These are phyloP conservation scores for Heliconius ismenius DNA, from an alignment of 2,888 invertebrate species.

Conservation along the genomic window DNA sequence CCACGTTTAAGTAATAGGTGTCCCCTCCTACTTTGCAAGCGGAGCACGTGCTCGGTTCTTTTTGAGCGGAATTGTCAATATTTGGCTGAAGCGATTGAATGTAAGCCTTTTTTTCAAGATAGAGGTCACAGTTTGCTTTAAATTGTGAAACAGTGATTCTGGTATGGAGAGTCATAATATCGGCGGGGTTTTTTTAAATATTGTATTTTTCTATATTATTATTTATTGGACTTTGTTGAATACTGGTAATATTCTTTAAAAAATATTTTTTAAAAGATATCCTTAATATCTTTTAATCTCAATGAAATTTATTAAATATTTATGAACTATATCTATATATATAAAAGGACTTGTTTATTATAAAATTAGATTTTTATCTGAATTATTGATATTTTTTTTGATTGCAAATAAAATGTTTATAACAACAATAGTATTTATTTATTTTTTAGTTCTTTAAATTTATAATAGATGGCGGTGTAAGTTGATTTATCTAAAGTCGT, in stretches of 20 bases:
- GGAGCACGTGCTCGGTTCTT: constrained; percentile 77
- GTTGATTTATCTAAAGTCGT: background rate
- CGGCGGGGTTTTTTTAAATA: constrained; percentile 6
- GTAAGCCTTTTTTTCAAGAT: constrained; percentile 68
- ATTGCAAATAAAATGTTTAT: too few relatives aligned
- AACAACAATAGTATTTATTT: too few relatives aligned
- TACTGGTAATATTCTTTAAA: background rate
- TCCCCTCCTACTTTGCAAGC: constrained; percentile 59
- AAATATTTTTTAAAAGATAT: background rate
- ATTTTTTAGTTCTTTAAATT: too few relatives aligned
- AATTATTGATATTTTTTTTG: too few relatives aligned
- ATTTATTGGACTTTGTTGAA: background rate
- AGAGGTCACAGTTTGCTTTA: constrained; percentile 69
- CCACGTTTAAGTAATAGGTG: constrained; percentile 51
- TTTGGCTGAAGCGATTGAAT: constrained; percentile 67
- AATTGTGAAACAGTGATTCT: constrained; percentile 62
- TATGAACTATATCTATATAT: too few relatives aligned
- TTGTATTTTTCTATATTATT: background rate
- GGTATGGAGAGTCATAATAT: constrained; percentile 43
- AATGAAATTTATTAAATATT: too few relatives aligned
- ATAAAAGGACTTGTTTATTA: too few relatives aligned
- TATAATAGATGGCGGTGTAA: background rate
- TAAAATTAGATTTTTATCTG: too few relatives aligned
- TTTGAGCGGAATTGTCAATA: constrained; percentile 79
- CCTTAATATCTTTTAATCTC: too few relatives aligned